Conservation (phyloP, 2,888 invertebrate genomes). For the Seira musarum region DNA sequence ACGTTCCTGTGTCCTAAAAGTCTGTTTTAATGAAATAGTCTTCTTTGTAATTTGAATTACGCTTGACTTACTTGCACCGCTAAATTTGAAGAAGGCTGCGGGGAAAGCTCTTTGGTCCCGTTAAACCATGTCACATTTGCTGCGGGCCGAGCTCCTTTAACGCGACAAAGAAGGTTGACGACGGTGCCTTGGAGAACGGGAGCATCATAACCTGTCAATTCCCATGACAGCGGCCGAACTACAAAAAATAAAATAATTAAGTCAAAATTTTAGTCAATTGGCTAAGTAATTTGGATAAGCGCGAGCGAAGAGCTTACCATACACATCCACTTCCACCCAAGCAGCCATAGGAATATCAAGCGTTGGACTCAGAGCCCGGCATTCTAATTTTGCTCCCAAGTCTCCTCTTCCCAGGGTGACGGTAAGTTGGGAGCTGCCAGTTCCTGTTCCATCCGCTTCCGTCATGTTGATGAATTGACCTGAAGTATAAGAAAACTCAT, state of each 20-base stretch:
- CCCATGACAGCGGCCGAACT: constrained; percentile 88
- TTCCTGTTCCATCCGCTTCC: constrained; percentile 77
- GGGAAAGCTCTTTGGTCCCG: constrained; percentile 75
- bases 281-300: not conserved
- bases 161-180: constrained; percentile 84
- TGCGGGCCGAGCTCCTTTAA: constrained; percentile 86
- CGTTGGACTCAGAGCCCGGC: constrained; percentile 82
- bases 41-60: too few species aligned
- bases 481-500: too few species aligned
- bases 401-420: constrained; percentile 82
- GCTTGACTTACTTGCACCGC: constrained; percentile 70
- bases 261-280: constrained; percentile 31
- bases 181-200: constrained; percentile 87
- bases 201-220: constrained; percentile 82
- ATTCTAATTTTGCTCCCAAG: constrained; percentile 81
- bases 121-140: constrained; percentile 91
- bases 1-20: too few species aligned
- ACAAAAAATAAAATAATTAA: constrained; percentile 71
- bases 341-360: constrained; percentile 73
- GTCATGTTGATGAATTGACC: constrained; percentile 75
- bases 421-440: constrained; percentile 78
- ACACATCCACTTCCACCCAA: constrained; percentile 79
- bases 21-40: too few species aligned
- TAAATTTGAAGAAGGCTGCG: constrained; percentile 70
- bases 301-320: constrained; percentile 84